Percentiles rank a stretch among this genome's conserved stretches.
These are phyloP conservation scores for Pygoscelis adeliae DNA, from an alignment of 2,113 vertebrate species.

Conservation along the genomic window DNA sequence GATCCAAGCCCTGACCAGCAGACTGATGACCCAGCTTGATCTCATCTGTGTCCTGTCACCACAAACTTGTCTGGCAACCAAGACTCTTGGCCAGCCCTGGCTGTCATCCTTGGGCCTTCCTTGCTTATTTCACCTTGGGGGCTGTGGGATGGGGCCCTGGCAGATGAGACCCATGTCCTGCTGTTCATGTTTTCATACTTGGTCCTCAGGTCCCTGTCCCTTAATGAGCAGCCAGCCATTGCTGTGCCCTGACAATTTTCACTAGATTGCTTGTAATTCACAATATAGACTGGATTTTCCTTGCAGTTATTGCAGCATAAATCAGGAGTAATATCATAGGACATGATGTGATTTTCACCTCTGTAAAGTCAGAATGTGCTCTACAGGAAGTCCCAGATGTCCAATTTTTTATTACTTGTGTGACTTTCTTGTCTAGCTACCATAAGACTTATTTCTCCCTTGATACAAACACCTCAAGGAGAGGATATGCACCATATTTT, in stretches of 20 bases:
- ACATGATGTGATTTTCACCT: background rate
- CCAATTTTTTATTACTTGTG: background rate
- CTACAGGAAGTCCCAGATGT: background rate
- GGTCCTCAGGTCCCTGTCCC: background rate
- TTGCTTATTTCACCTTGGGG: background rate
- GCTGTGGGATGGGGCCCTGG: background rate
- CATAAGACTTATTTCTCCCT: background rate
- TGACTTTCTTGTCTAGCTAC: background rate
- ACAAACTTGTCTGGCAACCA: background rate
- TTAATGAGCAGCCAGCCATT: background rate
- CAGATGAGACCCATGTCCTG: background rate
- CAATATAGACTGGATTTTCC: background rate
- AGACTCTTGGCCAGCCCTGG: background rate
- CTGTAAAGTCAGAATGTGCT: background rate
- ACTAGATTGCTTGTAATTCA: background rate
- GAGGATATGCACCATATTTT: background rate
- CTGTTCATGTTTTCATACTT: background rate
- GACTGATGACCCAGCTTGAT: background rate
- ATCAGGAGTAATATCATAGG: background rate
- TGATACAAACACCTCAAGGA: background rate
- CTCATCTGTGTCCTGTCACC: background rate
- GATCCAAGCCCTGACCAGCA: background rate
- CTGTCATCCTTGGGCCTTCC: background rate
- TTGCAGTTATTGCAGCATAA: background rate
- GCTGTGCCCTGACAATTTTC: background rate